Conservation (phyloP, 2,113 vertebrate genomes). For the Antennarius striatus region DNA sequence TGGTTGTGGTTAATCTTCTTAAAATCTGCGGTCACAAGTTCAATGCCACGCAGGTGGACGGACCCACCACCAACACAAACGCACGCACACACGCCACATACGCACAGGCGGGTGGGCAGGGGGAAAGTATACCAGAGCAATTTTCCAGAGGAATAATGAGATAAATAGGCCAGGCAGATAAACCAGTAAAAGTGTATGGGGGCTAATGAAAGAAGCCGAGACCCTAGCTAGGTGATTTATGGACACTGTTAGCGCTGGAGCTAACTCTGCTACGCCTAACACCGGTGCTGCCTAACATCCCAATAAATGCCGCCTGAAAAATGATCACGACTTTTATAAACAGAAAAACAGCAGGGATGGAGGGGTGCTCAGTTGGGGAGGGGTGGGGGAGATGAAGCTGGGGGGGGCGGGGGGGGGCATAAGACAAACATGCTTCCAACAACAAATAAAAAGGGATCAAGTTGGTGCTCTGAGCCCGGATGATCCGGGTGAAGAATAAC, state of each 20-base stretch:
- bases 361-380: constrained; percentile 15
- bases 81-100: constrained; percentile 40
- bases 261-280: constrained; percentile 63
- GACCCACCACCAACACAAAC: constrained; percentile 65
- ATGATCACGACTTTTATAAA: constrained; percentile 69
- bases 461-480: constrained; percentile 65
- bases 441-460: constrained; percentile 73
- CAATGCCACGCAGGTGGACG: constrained; percentile 76
- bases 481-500: constrained; percentile 71
- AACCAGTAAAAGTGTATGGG: constrained; percentile 72
- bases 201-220: constrained; percentile 76
- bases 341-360: constrained; percentile 31
- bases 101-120: constrained; percentile 64
- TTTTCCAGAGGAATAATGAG: constrained; percentile 73
- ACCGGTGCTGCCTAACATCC: constrained; percentile 59
- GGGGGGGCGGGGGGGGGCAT: constrained; percentile 22
- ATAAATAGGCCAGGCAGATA: constrained; percentile 76
- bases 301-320: constrained; percentile 70
- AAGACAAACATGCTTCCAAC: constrained; percentile 63
- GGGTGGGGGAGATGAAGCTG: background rate
- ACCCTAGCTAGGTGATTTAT: constrained; percentile 76
- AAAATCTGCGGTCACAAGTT: constrained; percentile 80
- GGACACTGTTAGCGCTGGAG: constrained; percentile 62
- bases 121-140: constrained; percentile 70
- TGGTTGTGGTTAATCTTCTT: constrained; percentile 78